Base-by-base conservation (phyloP, 1,140 invertebrate genomes). In the Bombus sylvicola region DNA sequence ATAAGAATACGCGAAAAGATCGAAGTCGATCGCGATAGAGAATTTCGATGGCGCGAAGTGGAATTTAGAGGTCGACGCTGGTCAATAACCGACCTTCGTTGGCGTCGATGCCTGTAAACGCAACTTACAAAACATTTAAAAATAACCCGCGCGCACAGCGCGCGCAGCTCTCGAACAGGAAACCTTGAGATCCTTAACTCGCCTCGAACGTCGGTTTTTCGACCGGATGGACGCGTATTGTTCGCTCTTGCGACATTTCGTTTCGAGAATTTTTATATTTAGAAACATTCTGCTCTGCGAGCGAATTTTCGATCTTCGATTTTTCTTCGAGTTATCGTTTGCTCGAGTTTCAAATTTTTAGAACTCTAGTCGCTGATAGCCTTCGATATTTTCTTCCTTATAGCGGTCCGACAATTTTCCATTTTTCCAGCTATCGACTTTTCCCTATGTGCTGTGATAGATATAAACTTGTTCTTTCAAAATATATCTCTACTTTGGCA, bases 51-150 rank as follows among this genome's bases (percentile, higher is more conserved):
- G 34, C 57, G 22, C 66, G 41, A 66, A 72, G 31, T 66, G 64
- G 81, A 87, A 86, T 90, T 83, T 74, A 73, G 81, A 87, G 85
- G 79, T 88, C 78, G 88, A 80, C 39, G n/a, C 28, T 91, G 89
- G 89, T 91, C 89, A 90, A 91, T 90, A 90, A 90, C 89, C 87
- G 89, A 87, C 90, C 89, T 90, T 89, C 81, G 88, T n/a, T 47
- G 43, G 78, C 85, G 73, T 59, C 68, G 72, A 81, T 74, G 82
- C 53, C 43, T 82, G n/a, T 31, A 41, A 64, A 69, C 73, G 39
- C 47, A 37, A 81, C 82, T 88, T 89, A 88, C 83, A 83, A 86
- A 86, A 91, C 78, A 77, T 91, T 91, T 91, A 91, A 91, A 91
- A 91, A 91, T 91, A 91, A 77, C 77, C 53, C 12, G 53, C 64